phyloP scores from a whole-genome alignment of 1,140 invertebrate genomes.

The Rhopalosiphum padi region DNA sequence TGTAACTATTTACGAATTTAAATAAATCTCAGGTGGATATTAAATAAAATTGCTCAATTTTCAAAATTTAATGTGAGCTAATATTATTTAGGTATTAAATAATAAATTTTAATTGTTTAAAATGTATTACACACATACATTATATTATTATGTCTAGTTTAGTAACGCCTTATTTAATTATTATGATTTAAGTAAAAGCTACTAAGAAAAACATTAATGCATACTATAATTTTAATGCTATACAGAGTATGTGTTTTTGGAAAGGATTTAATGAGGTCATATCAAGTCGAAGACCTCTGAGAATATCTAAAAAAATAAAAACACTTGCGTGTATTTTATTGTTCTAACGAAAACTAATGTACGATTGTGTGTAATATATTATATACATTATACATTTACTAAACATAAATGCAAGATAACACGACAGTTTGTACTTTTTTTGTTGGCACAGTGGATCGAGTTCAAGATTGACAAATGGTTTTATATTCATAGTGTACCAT shows the following conservation, averaged over 20 bases:
- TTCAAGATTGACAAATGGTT: not conserved
- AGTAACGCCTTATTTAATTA: not conserved
- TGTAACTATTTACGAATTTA: too few species aligned
- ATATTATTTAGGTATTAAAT: not conserved
- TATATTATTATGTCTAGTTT: not conserved
- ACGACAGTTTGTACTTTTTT: conserved; percentile 30
- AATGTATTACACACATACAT: not conserved
- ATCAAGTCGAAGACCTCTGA: conserved; percentile 14
- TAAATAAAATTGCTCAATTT: not conserved
- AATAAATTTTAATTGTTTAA: not conserved
- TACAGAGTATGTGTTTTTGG: not conserved
- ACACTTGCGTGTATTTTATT: conserved; percentile 15
- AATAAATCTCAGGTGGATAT: not conserved
- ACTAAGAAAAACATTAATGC: not conserved
- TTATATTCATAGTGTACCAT: not conserved
- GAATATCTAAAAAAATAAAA: not conserved
- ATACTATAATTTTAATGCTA: not conserved
- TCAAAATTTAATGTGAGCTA: not conserved
- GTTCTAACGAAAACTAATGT: conserved; percentile 24
- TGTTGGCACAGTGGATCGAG: not conserved
- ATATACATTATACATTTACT: conserved; percentile 4
- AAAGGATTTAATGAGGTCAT: not conserved
- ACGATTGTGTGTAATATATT: not conserved
- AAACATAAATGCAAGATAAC: not conserved
- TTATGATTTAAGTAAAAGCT: not conserved